Evolutionary conservation across 1,140 invertebrate genomes (phyloP).

Genomic region (Heliothis virescens): DNA sequence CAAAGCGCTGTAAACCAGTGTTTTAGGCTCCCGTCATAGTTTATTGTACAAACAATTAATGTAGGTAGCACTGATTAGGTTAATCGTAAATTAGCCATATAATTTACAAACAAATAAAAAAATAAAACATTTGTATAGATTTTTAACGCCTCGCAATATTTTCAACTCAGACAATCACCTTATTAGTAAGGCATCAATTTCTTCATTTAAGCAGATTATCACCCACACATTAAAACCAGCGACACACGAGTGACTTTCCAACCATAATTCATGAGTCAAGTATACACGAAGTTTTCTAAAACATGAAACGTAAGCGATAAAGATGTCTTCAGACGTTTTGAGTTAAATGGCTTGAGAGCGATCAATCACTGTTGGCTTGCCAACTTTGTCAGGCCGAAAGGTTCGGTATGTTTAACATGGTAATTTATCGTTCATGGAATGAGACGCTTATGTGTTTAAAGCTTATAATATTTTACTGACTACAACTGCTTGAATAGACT

Average conservation of each 20-base stretch:
- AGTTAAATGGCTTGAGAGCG: constrained; percentile 34
- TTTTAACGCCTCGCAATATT: too few relatives aligned
- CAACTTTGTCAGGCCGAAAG: constrained; percentile 34
- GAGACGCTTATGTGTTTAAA: not conserved
- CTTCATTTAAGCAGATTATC: not conserved
- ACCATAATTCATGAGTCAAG: constrained; percentile 35
- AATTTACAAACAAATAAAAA: too few relatives aligned
- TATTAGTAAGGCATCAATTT: too few relatives aligned
- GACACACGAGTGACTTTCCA: constrained; percentile 43
- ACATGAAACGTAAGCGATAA: constrained; percentile 41
- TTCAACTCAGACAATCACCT: too few relatives aligned
- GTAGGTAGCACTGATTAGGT: too few relatives aligned
- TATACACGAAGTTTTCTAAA: constrained; percentile 28
- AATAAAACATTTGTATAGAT: too few relatives aligned
- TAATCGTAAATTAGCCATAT: too few relatives aligned
- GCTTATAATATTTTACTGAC: not conserved
- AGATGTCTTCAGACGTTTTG: constrained; percentile 31
- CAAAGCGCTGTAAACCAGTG: too few relatives aligned
- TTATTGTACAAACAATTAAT: too few relatives aligned
- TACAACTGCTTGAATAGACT: not conserved
- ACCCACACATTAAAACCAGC: not conserved
- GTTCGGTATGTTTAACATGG: constrained; percentile 36
- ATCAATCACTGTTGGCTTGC: constrained; percentile 30
- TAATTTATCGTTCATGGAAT: constrained; percentile 24
- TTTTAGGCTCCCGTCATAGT: too few relatives aligned